Conservation (phyloP, 2,888 invertebrate species). For the Ferdinandea cuprea region DNA sequence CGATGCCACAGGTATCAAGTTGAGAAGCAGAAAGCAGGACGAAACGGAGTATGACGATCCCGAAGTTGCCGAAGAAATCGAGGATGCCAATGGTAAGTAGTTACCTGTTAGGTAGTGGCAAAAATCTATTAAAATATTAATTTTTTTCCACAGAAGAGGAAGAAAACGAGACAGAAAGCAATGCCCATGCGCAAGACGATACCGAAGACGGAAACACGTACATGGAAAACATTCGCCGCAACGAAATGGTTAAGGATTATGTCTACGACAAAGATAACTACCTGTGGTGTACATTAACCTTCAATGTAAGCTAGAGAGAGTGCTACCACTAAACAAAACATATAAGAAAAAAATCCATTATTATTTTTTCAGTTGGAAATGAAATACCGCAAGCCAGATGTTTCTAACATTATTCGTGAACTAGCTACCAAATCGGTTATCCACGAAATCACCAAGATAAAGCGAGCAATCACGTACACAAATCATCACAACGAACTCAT, state of each 20-base stretch:
- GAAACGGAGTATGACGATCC: conserved; percentile 88
- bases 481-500: conserved; percentile 86
- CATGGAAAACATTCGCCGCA: conserved; percentile 79
- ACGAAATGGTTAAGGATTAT: conserved; percentile 85
- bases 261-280: conserved; percentile 89
- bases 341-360: too few species aligned
- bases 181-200: conserved; percentile 46
- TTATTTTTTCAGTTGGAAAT: conserved; percentile 85
- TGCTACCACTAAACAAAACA: too few species aligned
- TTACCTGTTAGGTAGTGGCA: background rate
- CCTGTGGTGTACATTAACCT: conserved; percentile 93
- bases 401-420: conserved; percentile 89
- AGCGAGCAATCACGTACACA: conserved; percentile 91
- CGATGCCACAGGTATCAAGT: conserved; percentile 83
- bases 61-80: conserved; percentile 85
- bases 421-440: conserved; percentile 89
- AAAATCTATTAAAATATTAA: background rate
- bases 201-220: conserved; percentile 76
- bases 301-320: conserved; percentile 89
- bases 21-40: conserved; percentile 85
- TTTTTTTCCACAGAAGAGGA: conserved; percentile 56
- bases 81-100: conserved; percentile 79
- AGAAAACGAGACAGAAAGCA: conserved; percentile 76
- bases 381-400: conserved; percentile 87
- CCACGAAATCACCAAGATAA: conserved; percentile 91